Conservation (phyloP, 2,797 vertebrate species). For the Lithobates sylvaticus region DNA sequence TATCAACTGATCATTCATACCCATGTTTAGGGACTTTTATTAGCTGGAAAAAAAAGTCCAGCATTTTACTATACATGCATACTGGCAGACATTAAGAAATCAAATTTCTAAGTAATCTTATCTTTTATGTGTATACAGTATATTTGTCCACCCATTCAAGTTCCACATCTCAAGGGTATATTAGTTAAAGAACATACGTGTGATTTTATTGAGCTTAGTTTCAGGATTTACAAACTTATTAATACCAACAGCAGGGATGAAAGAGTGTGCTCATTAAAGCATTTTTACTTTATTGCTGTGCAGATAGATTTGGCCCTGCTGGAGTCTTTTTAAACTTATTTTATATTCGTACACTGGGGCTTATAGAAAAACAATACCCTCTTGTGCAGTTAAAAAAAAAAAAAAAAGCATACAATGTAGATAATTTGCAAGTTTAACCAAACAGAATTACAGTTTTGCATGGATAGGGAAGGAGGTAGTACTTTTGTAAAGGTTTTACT, state of each 20-base stretch:
- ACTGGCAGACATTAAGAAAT: too few relatives aligned
- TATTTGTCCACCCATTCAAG: neutral
- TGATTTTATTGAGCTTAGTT: slow-evolving; percentile 40
- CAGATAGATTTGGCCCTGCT: slow-evolving; percentile 30
- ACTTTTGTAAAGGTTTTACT: too few relatives aligned
- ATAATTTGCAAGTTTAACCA: neutral
- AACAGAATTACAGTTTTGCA: too few relatives aligned
- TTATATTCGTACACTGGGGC: slow-evolving; percentile 15
- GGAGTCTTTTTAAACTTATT: slow-evolving; percentile 46
- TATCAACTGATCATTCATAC: too few relatives aligned
- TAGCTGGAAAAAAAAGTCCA: too few relatives aligned
- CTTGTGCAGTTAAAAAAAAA: slow-evolving; percentile 1
- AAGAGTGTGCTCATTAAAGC: slow-evolving; percentile 27
- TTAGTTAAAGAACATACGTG: neutral
- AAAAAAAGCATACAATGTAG: neutral
- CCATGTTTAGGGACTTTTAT: too few relatives aligned
- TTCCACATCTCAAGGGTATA: slow-evolving; percentile 22
- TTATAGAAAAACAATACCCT: slow-evolving; percentile 38
- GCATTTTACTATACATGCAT: too few relatives aligned
- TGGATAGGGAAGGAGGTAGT: too few relatives aligned
- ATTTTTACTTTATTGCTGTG: slow-evolving; percentile 38
- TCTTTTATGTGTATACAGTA: neutral
- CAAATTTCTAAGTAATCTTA: too few relatives aligned
- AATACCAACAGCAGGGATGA: slow-evolving; percentile 32
- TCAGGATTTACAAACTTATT: slow-evolving; percentile 40